These are phyloP conservation scores for Brachystomella parvula DNA, from an alignment of 1,140 invertebrate species.

Conservation along the genomic window DNA sequence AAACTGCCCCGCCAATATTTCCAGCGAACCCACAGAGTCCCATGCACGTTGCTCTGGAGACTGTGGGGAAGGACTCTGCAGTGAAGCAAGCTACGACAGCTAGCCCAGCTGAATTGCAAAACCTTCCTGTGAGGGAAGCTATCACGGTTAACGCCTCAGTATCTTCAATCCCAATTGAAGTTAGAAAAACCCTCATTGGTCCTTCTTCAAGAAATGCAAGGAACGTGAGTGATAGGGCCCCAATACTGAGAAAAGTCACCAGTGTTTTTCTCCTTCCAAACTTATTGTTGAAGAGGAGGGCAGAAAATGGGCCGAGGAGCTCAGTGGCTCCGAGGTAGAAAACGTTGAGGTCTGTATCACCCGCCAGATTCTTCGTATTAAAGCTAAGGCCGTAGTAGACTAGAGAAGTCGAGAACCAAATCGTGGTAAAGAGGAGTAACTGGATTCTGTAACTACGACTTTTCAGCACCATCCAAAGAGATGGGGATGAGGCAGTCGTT, in stretches of 20 bases:
- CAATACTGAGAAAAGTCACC: not conserved
- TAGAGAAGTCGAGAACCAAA: not conserved
- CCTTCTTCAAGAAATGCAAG: not conserved
- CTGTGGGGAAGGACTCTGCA: constrained; percentile 19
- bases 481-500: not conserved
- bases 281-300: not conserved
- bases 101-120: not conserved
- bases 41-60: not conserved
- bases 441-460: not conserved
- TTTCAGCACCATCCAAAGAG: not conserved
- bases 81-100: constrained; percentile 23
- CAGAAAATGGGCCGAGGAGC: not conserved
- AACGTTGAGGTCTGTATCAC: not conserved
- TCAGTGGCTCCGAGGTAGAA: not conserved
- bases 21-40: not conserved
- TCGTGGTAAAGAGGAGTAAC: not conserved
- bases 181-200: not conserved
- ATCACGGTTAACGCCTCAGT: not conserved
- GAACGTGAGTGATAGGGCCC: not conserved
- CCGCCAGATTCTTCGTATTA: constrained; percentile 4
- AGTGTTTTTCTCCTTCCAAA: not conserved
- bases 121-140: not conserved
- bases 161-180: not conserved
- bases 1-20: constrained; percentile 9
- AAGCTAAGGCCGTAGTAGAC: not conserved